Evolutionary conservation across 2,113 vertebrate genomes (phyloP).

Genomic region (Leptobrachium leishanense): DNA sequence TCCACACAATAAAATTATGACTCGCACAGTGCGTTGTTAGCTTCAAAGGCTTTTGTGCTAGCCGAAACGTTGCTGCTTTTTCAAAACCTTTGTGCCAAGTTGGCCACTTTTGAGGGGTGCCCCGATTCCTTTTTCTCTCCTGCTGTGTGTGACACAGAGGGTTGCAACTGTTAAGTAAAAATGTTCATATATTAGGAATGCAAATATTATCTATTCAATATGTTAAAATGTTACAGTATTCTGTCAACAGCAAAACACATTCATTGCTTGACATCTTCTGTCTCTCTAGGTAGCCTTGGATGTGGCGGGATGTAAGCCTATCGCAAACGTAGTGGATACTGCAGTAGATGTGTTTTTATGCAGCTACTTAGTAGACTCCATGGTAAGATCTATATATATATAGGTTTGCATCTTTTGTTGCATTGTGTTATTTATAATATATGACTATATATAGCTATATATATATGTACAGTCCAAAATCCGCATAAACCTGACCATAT

Average conservation of each 20-base stretch:
- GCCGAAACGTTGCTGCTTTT: too few species aligned
- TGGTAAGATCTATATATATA: conserved; percentile 74
- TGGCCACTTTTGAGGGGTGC: too few species aligned
- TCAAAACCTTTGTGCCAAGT: too few species aligned
- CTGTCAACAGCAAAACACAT: background rate
- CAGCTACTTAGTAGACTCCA: conserved; percentile 80
- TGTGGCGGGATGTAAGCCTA: conserved; percentile 86
- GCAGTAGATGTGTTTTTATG: conserved; percentile 81
- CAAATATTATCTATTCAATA: background rate
- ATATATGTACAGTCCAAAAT: too few species aligned
- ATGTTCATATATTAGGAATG: background rate
- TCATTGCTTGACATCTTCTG: background rate
- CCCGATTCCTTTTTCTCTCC: too few species aligned
- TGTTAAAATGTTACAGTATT: background rate
- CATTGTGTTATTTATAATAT: too few species aligned
- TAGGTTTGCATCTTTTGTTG: too few species aligned
- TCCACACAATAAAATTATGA: too few species aligned
- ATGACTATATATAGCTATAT: too few species aligned
- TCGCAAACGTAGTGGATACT: conserved; percentile 88
- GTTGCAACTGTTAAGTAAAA: background rate
- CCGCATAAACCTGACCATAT: too few species aligned
- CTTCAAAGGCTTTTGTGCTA: too few species aligned
- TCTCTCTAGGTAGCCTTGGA: conserved; percentile 77
- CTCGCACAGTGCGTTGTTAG: too few species aligned
- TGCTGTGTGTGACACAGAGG: background rate